A percentile compares a stretch with the other conserved stretches of the same genome.
Evolutionary conservation across 2,888 invertebrate genomes (phyloP).

Genomic region (Ophion ventricosus): DNA sequence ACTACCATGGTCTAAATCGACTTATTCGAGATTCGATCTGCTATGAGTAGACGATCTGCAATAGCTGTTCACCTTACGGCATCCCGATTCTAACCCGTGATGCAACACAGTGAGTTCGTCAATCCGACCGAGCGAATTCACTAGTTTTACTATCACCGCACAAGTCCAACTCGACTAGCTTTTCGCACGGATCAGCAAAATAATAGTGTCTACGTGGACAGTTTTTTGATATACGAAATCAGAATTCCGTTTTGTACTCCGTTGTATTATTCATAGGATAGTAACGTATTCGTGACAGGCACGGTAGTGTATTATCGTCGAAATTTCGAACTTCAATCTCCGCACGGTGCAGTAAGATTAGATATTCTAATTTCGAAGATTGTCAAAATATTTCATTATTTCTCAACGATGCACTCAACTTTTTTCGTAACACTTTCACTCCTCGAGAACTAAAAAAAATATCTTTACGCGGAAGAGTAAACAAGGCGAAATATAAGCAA

Average conservation of each 20-base stretch:
- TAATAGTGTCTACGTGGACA: slow-evolving; percentile 14
- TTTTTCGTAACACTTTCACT: too few relatives aligned
- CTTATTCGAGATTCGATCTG: too few relatives aligned
- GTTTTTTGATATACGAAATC: slow-evolving; percentile 25
- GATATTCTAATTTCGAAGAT: background rate
- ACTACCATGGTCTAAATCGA: too few relatives aligned
- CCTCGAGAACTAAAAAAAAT: too few relatives aligned
- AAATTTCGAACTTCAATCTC: background rate
- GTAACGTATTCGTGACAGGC: slow-evolving; percentile 31
- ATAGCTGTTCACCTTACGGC: too few relatives aligned
- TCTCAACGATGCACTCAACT: background rate
- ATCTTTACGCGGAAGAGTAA: too few relatives aligned
- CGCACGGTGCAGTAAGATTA: background rate
- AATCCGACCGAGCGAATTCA: slow-evolving; percentile 40
- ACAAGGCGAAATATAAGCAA: too few relatives aligned
- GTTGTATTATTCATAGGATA: slow-evolving; percentile 36
- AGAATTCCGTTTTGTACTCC: slow-evolving; percentile 29
- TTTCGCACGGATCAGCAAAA: slow-evolving; percentile 10
- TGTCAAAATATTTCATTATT: too few relatives aligned
- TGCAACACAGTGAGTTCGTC: background rate
- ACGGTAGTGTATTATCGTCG: background rate
- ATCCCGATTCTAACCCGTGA: too few relatives aligned
- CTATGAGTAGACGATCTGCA: too few relatives aligned
- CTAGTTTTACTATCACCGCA: slow-evolving; percentile 27
- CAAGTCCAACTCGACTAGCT: slow-evolving; percentile 8